phyloP scores from a whole-genome alignment of 2,888 invertebrate species.

The Macaria notata region DNA sequence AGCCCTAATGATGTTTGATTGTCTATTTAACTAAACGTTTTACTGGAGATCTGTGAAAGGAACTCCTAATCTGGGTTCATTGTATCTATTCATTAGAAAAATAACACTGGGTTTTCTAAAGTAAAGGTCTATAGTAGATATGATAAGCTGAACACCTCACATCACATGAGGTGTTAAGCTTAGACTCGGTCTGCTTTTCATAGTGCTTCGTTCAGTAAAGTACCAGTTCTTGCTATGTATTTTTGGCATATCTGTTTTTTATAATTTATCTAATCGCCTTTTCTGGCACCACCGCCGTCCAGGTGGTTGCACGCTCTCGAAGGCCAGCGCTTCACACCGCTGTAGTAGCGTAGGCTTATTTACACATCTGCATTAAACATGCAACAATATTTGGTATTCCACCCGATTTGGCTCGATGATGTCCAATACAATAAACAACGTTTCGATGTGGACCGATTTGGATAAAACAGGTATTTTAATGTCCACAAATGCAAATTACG shows the following conservation, averaged over 20 bases:
- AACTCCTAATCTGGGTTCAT: no score
- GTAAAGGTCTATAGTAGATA: no score
- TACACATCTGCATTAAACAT: slow-evolving; percentile 26
- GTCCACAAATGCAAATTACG: slow-evolving; percentile 13
- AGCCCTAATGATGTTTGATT: no score
- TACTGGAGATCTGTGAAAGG: no score
- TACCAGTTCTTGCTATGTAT: no score
- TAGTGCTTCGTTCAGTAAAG: no score
- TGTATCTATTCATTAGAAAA: no score
- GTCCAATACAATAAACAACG: slow-evolving; percentile 5
- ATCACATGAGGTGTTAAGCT: no score
- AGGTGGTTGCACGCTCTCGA: slow-evolving; percentile 19
- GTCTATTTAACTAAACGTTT: no score
- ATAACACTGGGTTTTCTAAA: no score
- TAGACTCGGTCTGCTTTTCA: no score
- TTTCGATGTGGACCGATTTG: slow-evolving; percentile 9
- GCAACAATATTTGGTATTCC: slow-evolving; percentile 23
- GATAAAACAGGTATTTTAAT: slow-evolving; percentile 5
- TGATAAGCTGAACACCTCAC: no score
- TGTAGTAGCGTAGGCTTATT: slow-evolving; percentile 25
- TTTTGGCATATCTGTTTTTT: neutral
- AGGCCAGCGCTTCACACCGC: slow-evolving; percentile 21
- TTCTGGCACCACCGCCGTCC: slow-evolving; percentile 5
- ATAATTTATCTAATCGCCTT: slow-evolving; percentile 10
- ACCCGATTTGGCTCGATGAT: slow-evolving; percentile 19